Evolutionary conservation across 1,140 invertebrate genomes (phyloP).

Genomic region (Trichonephila clavata): DNA sequence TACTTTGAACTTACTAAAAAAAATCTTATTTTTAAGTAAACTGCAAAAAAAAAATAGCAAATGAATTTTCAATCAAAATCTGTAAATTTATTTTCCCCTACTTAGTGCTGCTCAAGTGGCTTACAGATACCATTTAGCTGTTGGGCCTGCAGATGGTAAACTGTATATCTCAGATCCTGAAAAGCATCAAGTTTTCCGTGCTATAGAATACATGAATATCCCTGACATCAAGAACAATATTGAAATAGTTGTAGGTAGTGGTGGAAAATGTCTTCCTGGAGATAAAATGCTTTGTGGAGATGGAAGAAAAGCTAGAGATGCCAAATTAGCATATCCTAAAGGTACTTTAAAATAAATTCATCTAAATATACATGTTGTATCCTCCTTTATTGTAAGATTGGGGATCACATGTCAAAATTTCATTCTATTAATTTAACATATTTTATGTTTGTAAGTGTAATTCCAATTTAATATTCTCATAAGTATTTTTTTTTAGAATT

Average conservation of each 20-base stretch:
- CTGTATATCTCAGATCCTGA: slow-evolving; percentile 98
- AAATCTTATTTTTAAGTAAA: too few species aligned
- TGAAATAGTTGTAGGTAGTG: slow-evolving; percentile 95
- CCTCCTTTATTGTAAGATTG: not conserved
- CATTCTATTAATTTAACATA: too few species aligned
- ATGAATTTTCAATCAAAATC: too few species aligned
- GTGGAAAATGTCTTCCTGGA: slow-evolving; percentile 96
- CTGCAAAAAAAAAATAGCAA: too few species aligned
- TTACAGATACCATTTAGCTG: slow-evolving; percentile 96
- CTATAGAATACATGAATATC: slow-evolving; percentile 86
- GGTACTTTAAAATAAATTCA: slow-evolving; percentile 82
- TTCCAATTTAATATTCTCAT: too few species aligned
- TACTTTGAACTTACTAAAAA: too few species aligned
- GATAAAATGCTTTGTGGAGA: slow-evolving; percentile 95
- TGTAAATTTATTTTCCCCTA: slow-evolving; percentile 76
- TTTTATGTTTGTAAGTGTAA: too few species aligned
- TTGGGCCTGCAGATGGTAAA: slow-evolving; percentile 96
- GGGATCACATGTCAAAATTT: too few species aligned
- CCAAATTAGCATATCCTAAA: slow-evolving; percentile 97
- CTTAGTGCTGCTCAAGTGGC: slow-evolving; percentile 93
- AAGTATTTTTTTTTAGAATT: too few species aligned
- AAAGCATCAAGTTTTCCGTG: slow-evolving; percentile 86
- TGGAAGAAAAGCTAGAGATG: slow-evolving; percentile 92
- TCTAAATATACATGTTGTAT: not conserved
- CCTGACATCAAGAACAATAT: slow-evolving; percentile 91